Conservation (phyloP, 2,113 vertebrate genomes). For the Pollachius pollachius region DNA sequence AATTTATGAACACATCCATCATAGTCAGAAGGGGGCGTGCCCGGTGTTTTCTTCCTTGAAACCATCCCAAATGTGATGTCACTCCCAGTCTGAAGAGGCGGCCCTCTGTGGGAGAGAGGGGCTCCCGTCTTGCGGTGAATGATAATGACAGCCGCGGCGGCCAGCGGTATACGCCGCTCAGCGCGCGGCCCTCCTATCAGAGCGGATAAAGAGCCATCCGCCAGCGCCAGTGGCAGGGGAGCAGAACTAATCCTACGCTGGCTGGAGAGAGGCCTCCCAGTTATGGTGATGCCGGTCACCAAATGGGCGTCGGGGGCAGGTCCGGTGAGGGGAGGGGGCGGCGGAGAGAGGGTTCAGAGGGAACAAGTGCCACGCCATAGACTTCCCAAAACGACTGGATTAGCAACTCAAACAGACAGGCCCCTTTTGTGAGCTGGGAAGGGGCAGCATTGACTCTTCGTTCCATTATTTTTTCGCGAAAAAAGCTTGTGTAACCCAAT, state of each 20-base stretch:
- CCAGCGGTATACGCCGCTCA: constrained; percentile 51
- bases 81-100: constrained; percentile 53
- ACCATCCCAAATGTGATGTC: constrained; percentile 69
- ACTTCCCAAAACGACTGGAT: constrained; percentile 58
- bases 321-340: constrained; percentile 34
- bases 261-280: constrained; percentile 62
- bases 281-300: constrained; percentile 62
- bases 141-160: constrained; percentile 64
- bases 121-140: constrained; percentile 60
- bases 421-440: constrained; percentile 42
- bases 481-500: constrained; percentile 53
- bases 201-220: constrained; percentile 70
- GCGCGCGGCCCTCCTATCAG: constrained; percentile 24
- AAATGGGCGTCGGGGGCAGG: constrained; percentile 28
- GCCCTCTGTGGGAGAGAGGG: constrained; percentile 44
- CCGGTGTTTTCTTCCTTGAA: constrained; percentile 42
- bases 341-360: constrained; percentile 15
- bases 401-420: constrained; percentile 49
- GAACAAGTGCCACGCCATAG: constrained; percentile 60
- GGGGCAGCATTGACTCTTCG: constrained; percentile 46
- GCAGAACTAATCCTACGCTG: constrained; percentile 70
- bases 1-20: constrained; percentile 55
- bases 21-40: constrained; percentile 52
- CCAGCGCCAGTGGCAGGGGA: constrained; percentile 63
- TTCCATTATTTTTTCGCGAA: constrained; percentile 48